Evolutionary conservation across 1,140 invertebrate species (phyloP).

Genomic region (Scaptomyza montana): DNA sequence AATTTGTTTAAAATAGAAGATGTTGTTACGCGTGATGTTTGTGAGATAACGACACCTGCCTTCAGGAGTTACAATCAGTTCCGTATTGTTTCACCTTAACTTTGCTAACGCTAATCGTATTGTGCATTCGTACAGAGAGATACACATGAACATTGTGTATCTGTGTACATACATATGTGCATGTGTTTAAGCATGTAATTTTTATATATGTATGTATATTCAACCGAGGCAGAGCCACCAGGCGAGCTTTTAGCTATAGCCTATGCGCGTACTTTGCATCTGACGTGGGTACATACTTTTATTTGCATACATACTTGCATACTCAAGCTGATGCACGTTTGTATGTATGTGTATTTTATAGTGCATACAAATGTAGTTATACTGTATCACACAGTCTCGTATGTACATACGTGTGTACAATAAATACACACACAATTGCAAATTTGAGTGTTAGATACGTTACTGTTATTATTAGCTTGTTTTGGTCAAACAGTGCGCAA

Average conservation of each 20-base stretch:
- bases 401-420: background rate
- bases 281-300: conserved; percentile 8
- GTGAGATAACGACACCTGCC: background rate
- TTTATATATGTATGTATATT: background rate
- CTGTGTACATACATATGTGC: background rate
- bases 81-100: conserved; percentile 23
- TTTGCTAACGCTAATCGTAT: conserved; percentile 18
- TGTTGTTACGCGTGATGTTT: conserved; percentile 21
- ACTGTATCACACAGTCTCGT: conserved; percentile 14
- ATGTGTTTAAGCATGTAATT: background rate
- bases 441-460: background rate
- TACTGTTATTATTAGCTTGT: conserved; percentile 45
- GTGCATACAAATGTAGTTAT: conserved; percentile 31
- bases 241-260: conserved; percentile 33
- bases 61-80: conserved; percentile 9
- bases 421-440: conserved; percentile 28
- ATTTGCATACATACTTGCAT: conserved; percentile 10
- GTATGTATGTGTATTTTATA: conserved; percentile 1
- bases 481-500: conserved; percentile 27
- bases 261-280: conserved; percentile 36
- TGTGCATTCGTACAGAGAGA: background rate
- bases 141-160: conserved; percentile 3
- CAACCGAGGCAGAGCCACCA: conserved; percentile 18
- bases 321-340: conserved; percentile 1
- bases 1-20: background rate